Percentiles rank a stretch among this genome's conserved stretches.
These are phyloP conservation scores for Drosophila navojoa DNA, from an alignment of 1,140 invertebrate genomes.

Conservation along the genomic window DNA sequence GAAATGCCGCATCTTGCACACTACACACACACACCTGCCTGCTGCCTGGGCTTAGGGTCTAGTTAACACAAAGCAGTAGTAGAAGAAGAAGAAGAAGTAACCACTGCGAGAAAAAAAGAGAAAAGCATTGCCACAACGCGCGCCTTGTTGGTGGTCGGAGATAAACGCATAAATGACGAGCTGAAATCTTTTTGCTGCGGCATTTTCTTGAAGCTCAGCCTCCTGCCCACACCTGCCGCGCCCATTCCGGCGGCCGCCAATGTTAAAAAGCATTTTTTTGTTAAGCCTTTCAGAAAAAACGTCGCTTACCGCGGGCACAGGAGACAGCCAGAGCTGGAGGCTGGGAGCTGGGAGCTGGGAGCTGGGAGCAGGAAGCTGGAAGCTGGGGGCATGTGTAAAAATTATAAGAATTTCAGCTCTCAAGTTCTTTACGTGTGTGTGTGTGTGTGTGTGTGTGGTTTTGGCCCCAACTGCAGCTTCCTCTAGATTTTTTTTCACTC, in stretches of 20 bases:
- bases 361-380: neutral
- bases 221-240: slow-evolving; percentile 10
- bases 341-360: neutral
- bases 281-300: slow-evolving; percentile 71
- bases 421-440: slow-evolving; percentile 63
- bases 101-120: slow-evolving; percentile 35
- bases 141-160: slow-evolving; percentile 70
- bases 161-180: slow-evolving; percentile 82
- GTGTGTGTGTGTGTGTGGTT: slow-evolving; percentile 18
- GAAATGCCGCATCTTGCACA: slow-evolving; percentile 18
- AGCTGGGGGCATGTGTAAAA: slow-evolving; percentile 57
- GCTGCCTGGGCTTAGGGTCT: slow-evolving; percentile 2
- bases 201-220: slow-evolving; percentile 32
- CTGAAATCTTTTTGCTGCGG: slow-evolving; percentile 72
- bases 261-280: slow-evolving; percentile 79
- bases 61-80: slow-evolving; percentile 5
- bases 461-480: too few relatives aligned
- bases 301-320: slow-evolving; percentile 39
- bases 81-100: neutral
- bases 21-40: slow-evolving; percentile 9
- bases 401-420: slow-evolving; percentile 81
- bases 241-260: slow-evolving; percentile 17
- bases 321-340: neutral
- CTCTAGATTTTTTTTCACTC: too few relatives aligned
- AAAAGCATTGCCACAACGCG: slow-evolving; percentile 53